Evolutionary conservation across 2,113 vertebrate species (phyloP).

Genomic region (Myrmecobius fasciatus): DNA sequence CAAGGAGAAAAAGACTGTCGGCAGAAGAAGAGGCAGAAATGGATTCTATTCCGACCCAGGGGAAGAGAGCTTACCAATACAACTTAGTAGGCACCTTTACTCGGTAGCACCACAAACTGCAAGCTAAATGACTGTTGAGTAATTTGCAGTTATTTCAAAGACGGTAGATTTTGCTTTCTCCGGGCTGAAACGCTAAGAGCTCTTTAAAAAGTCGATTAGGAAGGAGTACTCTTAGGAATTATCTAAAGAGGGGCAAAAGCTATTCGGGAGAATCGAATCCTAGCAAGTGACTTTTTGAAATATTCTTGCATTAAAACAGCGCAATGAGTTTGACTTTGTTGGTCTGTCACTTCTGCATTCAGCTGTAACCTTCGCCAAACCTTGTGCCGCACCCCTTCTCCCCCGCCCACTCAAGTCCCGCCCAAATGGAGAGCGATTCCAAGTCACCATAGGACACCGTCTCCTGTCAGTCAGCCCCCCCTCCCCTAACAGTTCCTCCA

Average conservation of each 20-base stretch:
- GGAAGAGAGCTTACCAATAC: background rate
- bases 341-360: constrained; percentile 47
- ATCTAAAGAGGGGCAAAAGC: background rate
- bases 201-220: background rate
- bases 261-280: background rate
- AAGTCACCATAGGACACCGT: constrained; percentile 67
- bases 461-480: constrained; percentile 28
- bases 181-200: rapidly evolving
- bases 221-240: background rate
- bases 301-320: background rate
- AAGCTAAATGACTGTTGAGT: background rate
- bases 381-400: constrained; percentile 60
- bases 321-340: constrained; percentile 18
- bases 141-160: background rate
- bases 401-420: constrained; percentile 62
- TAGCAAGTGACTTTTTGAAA: background rate
- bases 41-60: background rate
- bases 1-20: background rate
- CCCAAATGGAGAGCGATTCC: constrained; percentile 38
- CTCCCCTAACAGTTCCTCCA: constrained; percentile 48
- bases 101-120: background rate
- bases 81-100: background rate
- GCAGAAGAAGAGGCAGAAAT: background rate
- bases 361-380: constrained; percentile 79
- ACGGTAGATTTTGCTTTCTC: too few species aligned